These are phyloP conservation scores for Chionoecetes opilio DNA, from an alignment of 1,140 invertebrate species.

Conservation along the genomic window DNA sequence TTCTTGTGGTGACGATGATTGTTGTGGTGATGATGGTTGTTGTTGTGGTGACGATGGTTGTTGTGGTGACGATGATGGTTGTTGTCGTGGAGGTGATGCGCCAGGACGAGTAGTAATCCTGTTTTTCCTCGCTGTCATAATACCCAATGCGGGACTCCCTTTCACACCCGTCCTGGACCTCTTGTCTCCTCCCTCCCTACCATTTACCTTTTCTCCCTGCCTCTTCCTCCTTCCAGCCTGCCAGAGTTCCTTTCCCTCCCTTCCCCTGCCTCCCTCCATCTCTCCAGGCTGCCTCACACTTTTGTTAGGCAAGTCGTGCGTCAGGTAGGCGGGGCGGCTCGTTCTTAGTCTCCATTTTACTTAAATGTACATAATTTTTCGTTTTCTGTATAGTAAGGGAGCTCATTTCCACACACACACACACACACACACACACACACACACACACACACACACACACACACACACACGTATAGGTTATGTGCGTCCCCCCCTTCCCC, in stretches of 20 bases:
- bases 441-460: too few species aligned
- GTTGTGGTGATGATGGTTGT: too few species aligned
- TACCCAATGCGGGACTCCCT: too few species aligned
- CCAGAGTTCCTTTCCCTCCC: not conserved
- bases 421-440: conserved; percentile 25
- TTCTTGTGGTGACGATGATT: too few species aligned
- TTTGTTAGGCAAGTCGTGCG: not conserved
- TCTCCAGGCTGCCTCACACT: too few species aligned
- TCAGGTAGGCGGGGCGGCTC: not conserved
- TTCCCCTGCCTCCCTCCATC: not conserved
- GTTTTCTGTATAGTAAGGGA: not conserved
- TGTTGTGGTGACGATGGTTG: too few species aligned
- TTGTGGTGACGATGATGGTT: too few species aligned
- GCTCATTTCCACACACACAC: too few species aligned
- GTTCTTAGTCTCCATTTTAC: not conserved
- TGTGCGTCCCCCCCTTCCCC: too few species aligned
- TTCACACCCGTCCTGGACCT: too few species aligned
- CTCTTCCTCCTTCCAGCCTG: not conserved
- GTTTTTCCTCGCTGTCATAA: conserved; percentile 12
- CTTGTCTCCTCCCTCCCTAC: too few species aligned
- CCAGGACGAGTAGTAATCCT: conserved; percentile 15
- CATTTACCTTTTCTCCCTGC: too few species aligned
- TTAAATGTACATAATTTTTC: not conserved
- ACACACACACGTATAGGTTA: not conserved
- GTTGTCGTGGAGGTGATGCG: not conserved